A percentile compares a stretch with the other conserved stretches of the same genome.
Conservation (phyloP, 2,797 vertebrate species). For the Notoglanidium macrostoma region DNA sequence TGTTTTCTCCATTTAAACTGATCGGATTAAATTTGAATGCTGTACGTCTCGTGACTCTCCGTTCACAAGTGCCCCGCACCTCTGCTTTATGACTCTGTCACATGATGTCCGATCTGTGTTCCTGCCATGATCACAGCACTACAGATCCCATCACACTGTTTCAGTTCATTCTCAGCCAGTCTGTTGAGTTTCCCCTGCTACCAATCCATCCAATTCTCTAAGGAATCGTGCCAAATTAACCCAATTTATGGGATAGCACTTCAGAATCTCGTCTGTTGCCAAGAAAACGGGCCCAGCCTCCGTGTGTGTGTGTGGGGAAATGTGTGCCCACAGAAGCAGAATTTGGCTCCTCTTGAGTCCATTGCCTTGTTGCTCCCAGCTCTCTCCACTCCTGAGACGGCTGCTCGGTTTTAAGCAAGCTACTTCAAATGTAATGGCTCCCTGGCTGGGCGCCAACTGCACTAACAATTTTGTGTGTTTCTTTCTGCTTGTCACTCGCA, state of each 20-base stretch:
- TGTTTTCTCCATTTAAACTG: constrained; percentile 36
- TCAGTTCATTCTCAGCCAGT: constrained; percentile 74
- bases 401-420: constrained; percentile 67
- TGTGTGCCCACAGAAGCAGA: constrained; percentile 65
- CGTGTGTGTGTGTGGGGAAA: constrained; percentile 57
- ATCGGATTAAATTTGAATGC: constrained; percentile 61
- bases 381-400: constrained; percentile 63
- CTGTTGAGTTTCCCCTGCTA: constrained; percentile 73
- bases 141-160: constrained; percentile 74
- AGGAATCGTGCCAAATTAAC: constrained; percentile 80
- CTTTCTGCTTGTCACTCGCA: constrained; percentile 63
- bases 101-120: constrained; percentile 68
- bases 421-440: constrained; percentile 70
- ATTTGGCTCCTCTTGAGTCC: constrained; percentile 60
- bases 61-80: constrained; percentile 44
- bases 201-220: constrained; percentile 73
- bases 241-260: constrained; percentile 82
- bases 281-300: constrained; percentile 70
- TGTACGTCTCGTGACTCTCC: constrained; percentile 54
- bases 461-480: constrained; percentile 63
- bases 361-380: constrained; percentile 63
- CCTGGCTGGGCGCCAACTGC: constrained; percentile 64
- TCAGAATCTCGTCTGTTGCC: constrained; percentile 76
- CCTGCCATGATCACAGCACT: constrained; percentile 66
- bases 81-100: constrained; percentile 50